Percentiles rank a stretch among this genome's conserved stretches.
Evolutionary conservation across 2,888 invertebrate genomes (phyloP).

Genomic region (Ypsolopha sequella): DNA sequence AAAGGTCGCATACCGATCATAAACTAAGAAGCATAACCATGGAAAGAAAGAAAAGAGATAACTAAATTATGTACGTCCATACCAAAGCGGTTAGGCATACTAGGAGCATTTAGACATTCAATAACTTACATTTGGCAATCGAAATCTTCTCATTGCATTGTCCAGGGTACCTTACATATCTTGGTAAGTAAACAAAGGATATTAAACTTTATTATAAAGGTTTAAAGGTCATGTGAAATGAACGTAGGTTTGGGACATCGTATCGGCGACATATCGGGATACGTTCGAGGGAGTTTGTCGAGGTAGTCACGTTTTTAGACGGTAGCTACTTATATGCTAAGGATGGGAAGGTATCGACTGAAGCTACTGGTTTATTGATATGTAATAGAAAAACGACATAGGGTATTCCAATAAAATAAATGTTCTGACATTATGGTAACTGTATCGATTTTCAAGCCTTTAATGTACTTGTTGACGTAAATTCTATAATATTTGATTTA

Average conservation of each 20-base stretch:
- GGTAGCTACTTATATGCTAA: conserved; percentile 38
- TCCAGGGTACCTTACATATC: background rate
- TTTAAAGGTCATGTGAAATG: background rate
- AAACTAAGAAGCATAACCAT: too few species aligned
- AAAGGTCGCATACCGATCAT: too few species aligned
- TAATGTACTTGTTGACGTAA: too few species aligned
- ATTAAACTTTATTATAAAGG: background rate
- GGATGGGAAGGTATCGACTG: conserved; percentile 10
- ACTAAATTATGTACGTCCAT: background rate
- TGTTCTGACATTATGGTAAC: too few species aligned
- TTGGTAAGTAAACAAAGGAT: background rate
- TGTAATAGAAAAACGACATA: too few species aligned
- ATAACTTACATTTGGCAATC: conserved; percentile 7
- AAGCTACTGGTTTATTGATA: too few species aligned
- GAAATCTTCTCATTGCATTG: conserved; percentile 5
- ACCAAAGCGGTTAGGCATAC: conserved; percentile 1
- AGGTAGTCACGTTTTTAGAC: conserved; percentile 56
- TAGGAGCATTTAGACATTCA: conserved; percentile 4
- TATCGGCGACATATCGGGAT: conserved; percentile 51
- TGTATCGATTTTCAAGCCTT: too few species aligned
- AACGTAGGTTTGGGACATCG: background rate
- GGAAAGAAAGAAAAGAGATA: too few species aligned
- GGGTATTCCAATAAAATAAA: too few species aligned
- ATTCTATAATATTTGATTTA: too few species aligned
- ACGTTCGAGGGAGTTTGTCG: conserved; percentile 55